These are phyloP conservation scores for Grammomys dolichurus DNA, from an alignment of 2,113 vertebrate species.

Conservation along the genomic window DNA sequence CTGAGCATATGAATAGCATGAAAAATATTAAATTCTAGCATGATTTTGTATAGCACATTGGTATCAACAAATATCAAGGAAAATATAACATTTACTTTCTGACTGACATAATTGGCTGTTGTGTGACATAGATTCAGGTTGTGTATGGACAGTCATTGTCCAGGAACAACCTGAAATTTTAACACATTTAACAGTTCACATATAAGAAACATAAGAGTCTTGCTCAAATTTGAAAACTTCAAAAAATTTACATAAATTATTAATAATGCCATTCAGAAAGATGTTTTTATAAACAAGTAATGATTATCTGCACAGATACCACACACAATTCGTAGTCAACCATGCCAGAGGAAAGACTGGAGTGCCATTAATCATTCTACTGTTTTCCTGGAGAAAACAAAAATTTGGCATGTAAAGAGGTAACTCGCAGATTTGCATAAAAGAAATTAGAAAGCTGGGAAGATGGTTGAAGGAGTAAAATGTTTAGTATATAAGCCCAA, in stretches of 20 bases:
- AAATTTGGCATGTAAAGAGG: not conserved
- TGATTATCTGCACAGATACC: not conserved
- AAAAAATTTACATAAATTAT: conserved; percentile 8
- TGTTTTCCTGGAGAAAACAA: not conserved
- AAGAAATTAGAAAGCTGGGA: not conserved
- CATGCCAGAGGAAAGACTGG: not conserved
- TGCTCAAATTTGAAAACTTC: conserved; percentile 43
- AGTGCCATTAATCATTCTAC: not conserved
- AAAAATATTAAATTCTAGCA: not conserved
- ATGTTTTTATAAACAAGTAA: not conserved
- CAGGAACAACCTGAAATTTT: conserved; percentile 1
- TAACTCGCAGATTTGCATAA: not conserved
- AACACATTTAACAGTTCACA: not conserved
- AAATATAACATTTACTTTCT: not conserved
- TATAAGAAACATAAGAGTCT: not conserved
- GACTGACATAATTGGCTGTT: not conserved
- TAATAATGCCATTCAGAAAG: not conserved
- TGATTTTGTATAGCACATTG: conserved; percentile 41
- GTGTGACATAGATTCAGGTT: not conserved
- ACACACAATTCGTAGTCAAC: not conserved
- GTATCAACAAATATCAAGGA: not conserved
- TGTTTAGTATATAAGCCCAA: not conserved
- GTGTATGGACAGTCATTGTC: not conserved
- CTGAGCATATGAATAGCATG: not conserved
- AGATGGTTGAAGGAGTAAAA: not conserved